phyloP scores from a whole-genome alignment of 2,888 invertebrate genomes.

The Sarcophaga variegata region DNA sequence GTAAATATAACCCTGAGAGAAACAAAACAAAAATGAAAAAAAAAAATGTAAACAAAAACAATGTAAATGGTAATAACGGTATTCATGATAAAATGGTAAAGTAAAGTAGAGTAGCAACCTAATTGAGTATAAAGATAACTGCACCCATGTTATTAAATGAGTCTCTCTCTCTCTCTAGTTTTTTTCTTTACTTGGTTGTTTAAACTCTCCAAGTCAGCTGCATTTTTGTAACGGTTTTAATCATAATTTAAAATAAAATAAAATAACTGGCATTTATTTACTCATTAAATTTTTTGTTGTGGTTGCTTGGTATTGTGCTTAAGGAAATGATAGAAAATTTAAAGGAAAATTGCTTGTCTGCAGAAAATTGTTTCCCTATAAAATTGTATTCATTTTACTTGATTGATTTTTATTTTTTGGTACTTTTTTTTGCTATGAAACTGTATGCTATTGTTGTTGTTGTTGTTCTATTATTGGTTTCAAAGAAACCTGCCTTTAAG shows the following conservation, averaged over 20 bases:
- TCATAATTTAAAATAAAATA: too few species aligned
- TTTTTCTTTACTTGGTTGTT: not conserved
- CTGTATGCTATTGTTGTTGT: not conserved
- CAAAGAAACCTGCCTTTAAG: not conserved
- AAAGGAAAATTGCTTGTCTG: not conserved
- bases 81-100: not conserved
- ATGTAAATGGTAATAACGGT: not conserved
- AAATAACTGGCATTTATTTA: too few species aligned
- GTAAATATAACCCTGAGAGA: conserved; percentile 1
- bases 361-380: not conserved
- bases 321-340: not conserved
- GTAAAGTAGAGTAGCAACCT: too few species aligned
- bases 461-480: not conserved
- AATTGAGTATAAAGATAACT: not conserved
- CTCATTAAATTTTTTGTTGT: too few species aligned
- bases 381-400: conserved; percentile 19
- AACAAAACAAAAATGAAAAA: not conserved
- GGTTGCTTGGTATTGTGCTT: not conserved
- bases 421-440: not conserved
- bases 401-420: conserved; percentile 28
- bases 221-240: not conserved
- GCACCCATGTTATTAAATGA: not conserved
- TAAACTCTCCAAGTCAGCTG: not conserved
- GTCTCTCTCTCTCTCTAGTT: not conserved
- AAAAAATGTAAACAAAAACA: conserved; percentile 6